A percentile compares a stretch with the other conserved stretches of the same genome.
These are phyloP conservation scores for Pomatorhinus ruficollis DNA, from an alignment of 2,113 vertebrate genomes.

Conservation along the genomic window DNA sequence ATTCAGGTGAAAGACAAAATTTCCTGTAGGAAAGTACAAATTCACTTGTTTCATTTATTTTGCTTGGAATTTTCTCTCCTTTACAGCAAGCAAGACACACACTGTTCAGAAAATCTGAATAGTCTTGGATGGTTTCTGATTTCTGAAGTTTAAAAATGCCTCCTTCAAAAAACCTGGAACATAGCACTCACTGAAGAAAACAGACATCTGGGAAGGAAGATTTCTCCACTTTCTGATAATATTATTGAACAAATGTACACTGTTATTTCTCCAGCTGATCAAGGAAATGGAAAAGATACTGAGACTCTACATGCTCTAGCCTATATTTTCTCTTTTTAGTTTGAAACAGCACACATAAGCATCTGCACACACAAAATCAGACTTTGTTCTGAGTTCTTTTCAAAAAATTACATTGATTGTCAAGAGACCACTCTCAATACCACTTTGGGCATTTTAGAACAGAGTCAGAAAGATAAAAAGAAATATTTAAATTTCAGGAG, in stretches of 20 bases:
- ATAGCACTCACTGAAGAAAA: background rate
- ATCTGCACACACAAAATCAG: background rate
- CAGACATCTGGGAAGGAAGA: background rate
- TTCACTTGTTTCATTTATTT: background rate
- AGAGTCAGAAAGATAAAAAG: background rate
- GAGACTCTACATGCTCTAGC: background rate
- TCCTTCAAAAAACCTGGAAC: background rate
- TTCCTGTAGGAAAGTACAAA: background rate
- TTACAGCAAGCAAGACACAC: rapidly evolving
- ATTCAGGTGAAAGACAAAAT: background rate
- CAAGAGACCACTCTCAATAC: background rate
- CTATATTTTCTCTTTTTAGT: background rate
- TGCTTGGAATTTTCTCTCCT: background rate
- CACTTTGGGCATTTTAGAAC: background rate
- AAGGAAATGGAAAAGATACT: background rate
- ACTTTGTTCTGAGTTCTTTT: background rate
- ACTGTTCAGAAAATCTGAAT: background rate
- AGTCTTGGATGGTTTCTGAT: background rate
- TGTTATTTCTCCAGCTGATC: background rate
- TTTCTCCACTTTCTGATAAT: background rate
- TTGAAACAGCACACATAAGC: background rate
- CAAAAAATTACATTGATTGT: background rate
- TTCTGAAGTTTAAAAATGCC: background rate
- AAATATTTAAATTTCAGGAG: background rate
- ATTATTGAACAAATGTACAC: background rate